phyloP scores from a whole-genome alignment of 2,113 vertebrate genomes.

The Osmerus mordax region DNA sequence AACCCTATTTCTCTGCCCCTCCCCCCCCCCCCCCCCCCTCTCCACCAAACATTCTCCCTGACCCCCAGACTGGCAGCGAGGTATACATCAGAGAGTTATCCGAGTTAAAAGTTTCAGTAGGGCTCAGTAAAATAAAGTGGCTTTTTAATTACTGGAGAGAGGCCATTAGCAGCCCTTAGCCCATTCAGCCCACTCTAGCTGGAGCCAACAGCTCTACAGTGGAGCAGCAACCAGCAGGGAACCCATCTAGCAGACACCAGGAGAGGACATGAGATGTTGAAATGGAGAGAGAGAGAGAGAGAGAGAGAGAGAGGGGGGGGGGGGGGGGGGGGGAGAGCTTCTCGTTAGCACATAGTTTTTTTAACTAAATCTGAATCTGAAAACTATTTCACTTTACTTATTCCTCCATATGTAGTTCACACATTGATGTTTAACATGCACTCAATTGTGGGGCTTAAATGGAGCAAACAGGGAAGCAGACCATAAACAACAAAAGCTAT shows the following conservation, averaged over 20 bases:
- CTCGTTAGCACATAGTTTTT: not conserved
- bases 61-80: conserved; percentile 1
- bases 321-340: too few species aligned
- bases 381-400: not conserved
- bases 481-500: conserved; percentile 5
- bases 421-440: not conserved
- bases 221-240: conserved; percentile 26
- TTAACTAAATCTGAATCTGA: too few species aligned
- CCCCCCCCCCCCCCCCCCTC: too few species aligned
- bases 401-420: not conserved
- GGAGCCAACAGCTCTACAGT: conserved; percentile 12
- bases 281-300: not conserved
- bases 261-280: conserved; percentile 22
- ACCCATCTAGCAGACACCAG: conserved; percentile 23
- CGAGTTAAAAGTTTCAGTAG: conserved; percentile 31
- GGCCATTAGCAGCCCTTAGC: conserved; percentile 33
- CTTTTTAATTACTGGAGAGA: conserved; percentile 56
- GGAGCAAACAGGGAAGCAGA: not conserved
- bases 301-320: conserved; percentile 7
- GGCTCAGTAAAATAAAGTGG: conserved; percentile 44
- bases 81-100: conserved; percentile 34
- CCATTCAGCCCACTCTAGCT: conserved; percentile 11
- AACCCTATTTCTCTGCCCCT: too few species aligned
- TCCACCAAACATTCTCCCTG: not conserved
- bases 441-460: not conserved